Evolutionary conservation across 2,113 vertebrate species (phyloP).

Genomic region (Indri indri): DNA sequence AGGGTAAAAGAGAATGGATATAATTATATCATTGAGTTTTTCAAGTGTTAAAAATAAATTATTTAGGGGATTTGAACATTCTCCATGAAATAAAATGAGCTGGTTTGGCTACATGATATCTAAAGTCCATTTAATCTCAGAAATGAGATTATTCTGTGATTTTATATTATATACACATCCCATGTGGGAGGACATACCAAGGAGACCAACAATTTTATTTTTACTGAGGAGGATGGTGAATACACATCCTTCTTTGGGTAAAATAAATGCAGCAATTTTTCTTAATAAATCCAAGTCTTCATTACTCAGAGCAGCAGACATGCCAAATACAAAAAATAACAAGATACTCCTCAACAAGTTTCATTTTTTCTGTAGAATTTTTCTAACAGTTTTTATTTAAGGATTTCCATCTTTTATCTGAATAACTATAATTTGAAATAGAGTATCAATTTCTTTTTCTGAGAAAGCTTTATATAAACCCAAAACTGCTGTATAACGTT

Average conservation of each 20-base stretch:
- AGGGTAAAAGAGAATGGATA: neutral
- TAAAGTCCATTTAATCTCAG: neutral
- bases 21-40: neutral
- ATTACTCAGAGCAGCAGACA: neutral
- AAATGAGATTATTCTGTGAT: neutral
- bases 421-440: neutral
- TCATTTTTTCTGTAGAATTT: neutral
- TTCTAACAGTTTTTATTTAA: neutral
- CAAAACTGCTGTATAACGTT: neutral
- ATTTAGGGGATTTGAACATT: neutral
- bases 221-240: neutral
- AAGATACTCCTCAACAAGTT: neutral
- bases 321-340: neutral
- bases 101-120: neutral
- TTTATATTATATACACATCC: neutral
- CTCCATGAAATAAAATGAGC: neutral
- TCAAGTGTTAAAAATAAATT: neutral
- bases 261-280: neutral
- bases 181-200: neutral
- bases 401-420: neutral
- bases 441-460: neutral
- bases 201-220: neutral
- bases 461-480: neutral
- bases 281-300: neutral
- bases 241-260: neutral